These are phyloP conservation scores for Poeciliopsis turrubarensis DNA, from an alignment of 2,113 vertebrate species.

Conservation along the genomic window DNA sequence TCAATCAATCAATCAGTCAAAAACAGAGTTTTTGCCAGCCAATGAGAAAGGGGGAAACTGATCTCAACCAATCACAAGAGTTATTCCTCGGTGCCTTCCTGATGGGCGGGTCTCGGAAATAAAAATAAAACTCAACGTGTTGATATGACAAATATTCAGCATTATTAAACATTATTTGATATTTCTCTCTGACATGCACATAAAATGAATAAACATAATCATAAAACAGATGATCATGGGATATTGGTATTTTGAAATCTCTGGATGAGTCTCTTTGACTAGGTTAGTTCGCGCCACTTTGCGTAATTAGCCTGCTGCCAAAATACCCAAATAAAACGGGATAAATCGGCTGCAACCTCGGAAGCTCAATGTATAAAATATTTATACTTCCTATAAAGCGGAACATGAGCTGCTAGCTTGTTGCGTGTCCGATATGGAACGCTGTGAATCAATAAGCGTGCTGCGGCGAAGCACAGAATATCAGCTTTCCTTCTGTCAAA, in stretches of 20 bases:
- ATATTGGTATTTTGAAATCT: not conserved
- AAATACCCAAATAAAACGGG: not conserved
- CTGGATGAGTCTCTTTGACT: not conserved
- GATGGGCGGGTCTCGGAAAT: not conserved
- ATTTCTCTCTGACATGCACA: not conserved
- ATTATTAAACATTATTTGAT: not conserved
- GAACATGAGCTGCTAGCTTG: constrained; percentile 50
- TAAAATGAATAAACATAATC: too few relatives aligned
- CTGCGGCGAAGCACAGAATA: constrained; percentile 36
- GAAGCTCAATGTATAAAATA: constrained; percentile 43
- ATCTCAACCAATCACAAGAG: too few relatives aligned
- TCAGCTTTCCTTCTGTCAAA: constrained; percentile 40
- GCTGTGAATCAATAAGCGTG: constrained; percentile 58
- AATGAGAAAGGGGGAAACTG: too few relatives aligned
- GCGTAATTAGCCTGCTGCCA: constrained; percentile 4
- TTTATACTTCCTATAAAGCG: constrained; percentile 48
- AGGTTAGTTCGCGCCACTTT: not conserved
- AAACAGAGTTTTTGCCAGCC: too few relatives aligned
- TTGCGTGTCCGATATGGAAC: constrained; percentile 33
- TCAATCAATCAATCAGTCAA: too few relatives aligned
- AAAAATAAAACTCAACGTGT: not conserved
- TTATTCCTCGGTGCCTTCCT: too few relatives aligned
- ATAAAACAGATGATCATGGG: too few relatives aligned
- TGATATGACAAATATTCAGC: not conserved
- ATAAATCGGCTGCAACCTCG: not conserved